phyloP scores from a whole-genome alignment of 2,113 vertebrate genomes.

The Numida meleagris region DNA sequence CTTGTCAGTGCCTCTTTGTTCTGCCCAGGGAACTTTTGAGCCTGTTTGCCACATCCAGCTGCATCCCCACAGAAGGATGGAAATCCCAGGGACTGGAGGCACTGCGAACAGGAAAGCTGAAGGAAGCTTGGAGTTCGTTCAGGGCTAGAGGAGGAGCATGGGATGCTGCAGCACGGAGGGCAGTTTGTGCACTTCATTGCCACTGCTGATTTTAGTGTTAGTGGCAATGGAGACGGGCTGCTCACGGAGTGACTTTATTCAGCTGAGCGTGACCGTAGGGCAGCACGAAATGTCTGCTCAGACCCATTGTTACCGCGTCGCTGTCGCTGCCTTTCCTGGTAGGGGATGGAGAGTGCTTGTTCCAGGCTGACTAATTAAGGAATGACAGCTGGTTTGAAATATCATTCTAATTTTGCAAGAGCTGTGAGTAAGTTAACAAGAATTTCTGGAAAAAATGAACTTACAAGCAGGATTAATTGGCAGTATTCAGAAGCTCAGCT shows the following conservation, averaged over 20 bases:
- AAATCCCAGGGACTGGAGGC: neutral
- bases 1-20: neutral
- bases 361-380: conserved; percentile 46
- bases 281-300: neutral
- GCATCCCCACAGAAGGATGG: neutral
- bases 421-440: conserved; percentile 21
- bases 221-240: neutral
- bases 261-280: neutral
- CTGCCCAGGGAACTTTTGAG: neutral
- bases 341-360: neutral
- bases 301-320: neutral
- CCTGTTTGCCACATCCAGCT: neutral
- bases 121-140: neutral
- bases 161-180: neutral
- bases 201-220: neutral
- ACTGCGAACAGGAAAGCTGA: neutral
- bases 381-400: conserved; percentile 44
- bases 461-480: neutral
- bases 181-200: neutral
- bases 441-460: conserved; percentile 23
- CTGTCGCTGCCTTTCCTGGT: neutral
- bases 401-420: conserved; percentile 24
- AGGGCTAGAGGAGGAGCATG: neutral
- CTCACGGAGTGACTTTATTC: neutral
- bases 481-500: neutral